phyloP scores from a whole-genome alignment of 1,140 invertebrate genomes.

The Cryptotermes secundus region DNA sequence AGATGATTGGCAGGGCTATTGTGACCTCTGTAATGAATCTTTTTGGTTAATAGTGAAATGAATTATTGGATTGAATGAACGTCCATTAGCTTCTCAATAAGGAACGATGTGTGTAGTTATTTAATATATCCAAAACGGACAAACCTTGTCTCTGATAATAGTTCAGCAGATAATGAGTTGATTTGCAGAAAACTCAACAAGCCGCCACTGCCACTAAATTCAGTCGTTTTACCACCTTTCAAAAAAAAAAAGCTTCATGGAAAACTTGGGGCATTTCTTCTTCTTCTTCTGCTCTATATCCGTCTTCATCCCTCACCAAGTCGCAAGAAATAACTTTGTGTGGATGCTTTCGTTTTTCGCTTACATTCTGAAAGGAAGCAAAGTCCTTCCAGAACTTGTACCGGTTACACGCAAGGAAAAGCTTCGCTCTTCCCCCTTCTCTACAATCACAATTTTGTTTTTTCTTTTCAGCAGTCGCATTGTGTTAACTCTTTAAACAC shows the following conservation, averaged over 20 bases:
- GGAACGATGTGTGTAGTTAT: too few relatives aligned
- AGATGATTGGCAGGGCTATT: too few relatives aligned
- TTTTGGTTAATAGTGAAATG: too few relatives aligned
- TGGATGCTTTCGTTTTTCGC: neutral
- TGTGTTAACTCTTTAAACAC: too few relatives aligned
- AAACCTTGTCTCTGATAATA: too few relatives aligned
- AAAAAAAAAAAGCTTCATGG: neutral
- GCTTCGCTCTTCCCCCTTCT: neutral
- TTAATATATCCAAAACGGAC: too few relatives aligned
- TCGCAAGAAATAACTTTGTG: neutral
- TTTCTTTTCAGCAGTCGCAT: neutral
- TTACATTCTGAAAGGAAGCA: neutral
- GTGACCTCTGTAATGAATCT: too few relatives aligned
- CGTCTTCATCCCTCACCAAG: neutral
- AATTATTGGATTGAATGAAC: too few relatives aligned
- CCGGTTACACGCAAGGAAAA: neutral
- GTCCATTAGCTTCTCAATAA: too few relatives aligned
- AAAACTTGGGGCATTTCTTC: neutral
- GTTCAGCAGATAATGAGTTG: neutral
- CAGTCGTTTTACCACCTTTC: neutral
- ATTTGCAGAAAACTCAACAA: neutral
- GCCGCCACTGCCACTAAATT: neutral
- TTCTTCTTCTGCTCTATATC: neutral
- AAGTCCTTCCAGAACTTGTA: neutral
- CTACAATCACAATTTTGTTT: neutral